phyloP scores from a whole-genome alignment of 92 coral and sea anemone genomes.

The Siderastrea siderea region DNA sequence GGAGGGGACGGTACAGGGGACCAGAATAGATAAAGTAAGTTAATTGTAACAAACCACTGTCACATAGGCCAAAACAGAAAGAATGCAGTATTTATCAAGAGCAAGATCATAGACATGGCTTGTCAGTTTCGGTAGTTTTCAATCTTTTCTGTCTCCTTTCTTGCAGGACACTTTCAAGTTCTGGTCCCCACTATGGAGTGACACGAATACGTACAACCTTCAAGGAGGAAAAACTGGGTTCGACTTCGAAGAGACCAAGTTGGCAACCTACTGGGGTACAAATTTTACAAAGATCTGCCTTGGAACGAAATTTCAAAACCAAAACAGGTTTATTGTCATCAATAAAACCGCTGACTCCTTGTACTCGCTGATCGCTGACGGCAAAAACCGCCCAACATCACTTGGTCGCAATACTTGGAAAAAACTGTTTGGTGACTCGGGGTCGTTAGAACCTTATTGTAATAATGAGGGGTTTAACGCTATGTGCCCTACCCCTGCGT shows the following conservation, averaged over 20 bases:
- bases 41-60: too few species aligned
- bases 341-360: constrained; percentile 16
- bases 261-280: constrained; percentile 42
- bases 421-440: too few species aligned
- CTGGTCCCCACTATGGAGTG: constrained; percentile 35
- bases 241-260: constrained; percentile 28
- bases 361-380: constrained; percentile 13
- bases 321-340: constrained; percentile 20
- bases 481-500: background rate
- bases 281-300: constrained; percentile 36
- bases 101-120: background rate
- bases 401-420: background rate
- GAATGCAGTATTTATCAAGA: too few species aligned
- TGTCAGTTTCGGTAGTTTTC: background rate
- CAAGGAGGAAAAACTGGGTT: constrained; percentile 51
- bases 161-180: constrained; percentile 40
- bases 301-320: constrained; percentile 27
- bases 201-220: constrained; percentile 29
- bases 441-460: too few species aligned
- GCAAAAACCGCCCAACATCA: constrained; percentile 1
- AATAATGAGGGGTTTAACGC: constrained; percentile 16
- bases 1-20: too few species aligned
- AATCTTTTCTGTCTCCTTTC: background rate
- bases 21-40: too few species aligned
- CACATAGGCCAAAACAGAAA: too few species aligned